phyloP scores from a whole-genome alignment of 1,140 invertebrate genomes.

The Druon quercuslanigerum region DNA sequence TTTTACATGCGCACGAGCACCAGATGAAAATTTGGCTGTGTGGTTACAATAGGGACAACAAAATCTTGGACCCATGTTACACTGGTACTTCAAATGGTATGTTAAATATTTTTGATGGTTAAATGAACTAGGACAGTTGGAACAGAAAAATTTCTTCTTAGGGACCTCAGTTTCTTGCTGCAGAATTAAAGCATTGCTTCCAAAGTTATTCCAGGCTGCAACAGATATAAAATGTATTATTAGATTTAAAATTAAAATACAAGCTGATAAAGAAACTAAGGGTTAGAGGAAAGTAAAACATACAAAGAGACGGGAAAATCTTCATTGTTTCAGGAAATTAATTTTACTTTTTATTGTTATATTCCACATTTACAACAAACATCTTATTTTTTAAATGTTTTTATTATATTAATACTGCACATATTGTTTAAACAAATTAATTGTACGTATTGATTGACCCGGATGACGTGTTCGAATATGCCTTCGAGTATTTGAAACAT shows the following conservation, averaged over 20 bases:
- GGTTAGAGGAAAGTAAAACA: no score
- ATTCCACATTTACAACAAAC: no score
- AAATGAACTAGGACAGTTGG: conserved; percentile 51
- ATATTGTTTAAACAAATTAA: conserved; percentile 25
- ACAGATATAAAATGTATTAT: conserved; percentile 33
- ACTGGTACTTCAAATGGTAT: conserved; percentile 81
- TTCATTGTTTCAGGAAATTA: no score
- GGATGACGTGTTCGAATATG: conserved; percentile 62
- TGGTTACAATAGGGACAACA: conserved; percentile 82
- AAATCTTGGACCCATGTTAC: conserved; percentile 85
- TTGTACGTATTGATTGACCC: conserved; percentile 36
- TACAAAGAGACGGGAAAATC: no score
- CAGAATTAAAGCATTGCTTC: neutral
- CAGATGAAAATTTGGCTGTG: conserved; percentile 19
- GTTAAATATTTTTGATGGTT: conserved; percentile 42
- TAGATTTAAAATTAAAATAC: neutral
- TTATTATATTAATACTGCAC: neutral
- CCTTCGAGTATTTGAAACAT: conserved; percentile 44
- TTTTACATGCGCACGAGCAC: neutral
- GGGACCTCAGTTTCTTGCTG: neutral
- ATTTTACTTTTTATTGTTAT: no score
- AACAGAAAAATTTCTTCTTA: conserved; percentile 44
- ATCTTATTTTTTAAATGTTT: no score
- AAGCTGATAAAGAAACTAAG: no score
- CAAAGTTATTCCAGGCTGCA: conserved; percentile 34